A percentile compares a stretch with the other conserved stretches of the same genome.
These are phyloP conservation scores for Oligia fasciuncula DNA, from an alignment of 2,888 invertebrate genomes.

Conservation along the genomic window DNA sequence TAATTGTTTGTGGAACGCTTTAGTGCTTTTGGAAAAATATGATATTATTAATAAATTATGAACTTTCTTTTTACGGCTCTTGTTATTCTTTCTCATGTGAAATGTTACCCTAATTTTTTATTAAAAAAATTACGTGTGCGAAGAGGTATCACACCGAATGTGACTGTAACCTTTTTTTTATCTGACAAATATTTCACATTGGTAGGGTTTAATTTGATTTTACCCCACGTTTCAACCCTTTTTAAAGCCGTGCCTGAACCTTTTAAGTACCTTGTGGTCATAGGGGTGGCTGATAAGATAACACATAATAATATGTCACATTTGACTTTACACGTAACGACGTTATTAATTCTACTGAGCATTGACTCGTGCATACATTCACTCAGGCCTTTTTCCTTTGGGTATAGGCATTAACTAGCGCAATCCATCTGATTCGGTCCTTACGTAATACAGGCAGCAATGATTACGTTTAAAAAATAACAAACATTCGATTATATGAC, in stretches of 20 bases:
- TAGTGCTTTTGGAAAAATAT: conserved; percentile 34
- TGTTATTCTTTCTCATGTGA: background rate
- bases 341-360: background rate
- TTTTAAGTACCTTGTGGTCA: conserved; percentile 22
- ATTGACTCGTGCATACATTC: background rate
- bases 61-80: conserved; percentile 57
- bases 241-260: conserved; percentile 1
- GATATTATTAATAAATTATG: conserved; percentile 18
- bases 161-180: conserved; percentile 18
- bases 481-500: conserved; percentile 36
- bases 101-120: background rate
- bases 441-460: too few relatives aligned
- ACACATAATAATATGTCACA: conserved; percentile 10
- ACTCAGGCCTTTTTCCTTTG: background rate
- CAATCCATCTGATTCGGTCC: background rate
- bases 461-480: background rate
- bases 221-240: conserved; percentile 14
- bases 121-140: background rate
- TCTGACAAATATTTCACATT: conserved; percentile 22
- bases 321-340: background rate
- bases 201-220: conserved; percentile 24
- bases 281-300: background rate
- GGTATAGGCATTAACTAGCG: background rate
- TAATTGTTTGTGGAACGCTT: conserved; percentile 15
- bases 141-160: conserved; percentile 2